Conservation (phyloP, 2,888 invertebrate species). For the Drosophila robusta region DNA sequence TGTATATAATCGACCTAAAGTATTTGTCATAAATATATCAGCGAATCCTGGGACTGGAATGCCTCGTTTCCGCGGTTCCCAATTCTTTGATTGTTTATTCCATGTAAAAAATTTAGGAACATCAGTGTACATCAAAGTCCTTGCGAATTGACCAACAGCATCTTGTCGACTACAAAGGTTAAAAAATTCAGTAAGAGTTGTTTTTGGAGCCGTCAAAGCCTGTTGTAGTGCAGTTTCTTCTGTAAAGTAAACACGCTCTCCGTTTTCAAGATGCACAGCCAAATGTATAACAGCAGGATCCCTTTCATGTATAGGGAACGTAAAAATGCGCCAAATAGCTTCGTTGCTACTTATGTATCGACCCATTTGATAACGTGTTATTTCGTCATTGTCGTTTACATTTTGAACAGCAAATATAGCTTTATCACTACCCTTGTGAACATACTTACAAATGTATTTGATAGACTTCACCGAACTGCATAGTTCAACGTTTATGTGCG, state of each 20-base stretch:
- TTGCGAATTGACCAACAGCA: too few relatives aligned
- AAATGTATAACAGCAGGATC: conserved; percentile 4
- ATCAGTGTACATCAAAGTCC: too few relatives aligned
- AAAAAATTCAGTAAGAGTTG: too few relatives aligned
- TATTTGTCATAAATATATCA: too few relatives aligned
- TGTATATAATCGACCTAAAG: too few relatives aligned
- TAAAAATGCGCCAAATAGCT: background rate
- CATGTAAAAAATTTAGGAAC: too few relatives aligned
- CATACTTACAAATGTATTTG: conserved; percentile 8
- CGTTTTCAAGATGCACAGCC: conserved; percentile 9
- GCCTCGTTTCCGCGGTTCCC: too few relatives aligned
- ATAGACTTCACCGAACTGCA: background rate
- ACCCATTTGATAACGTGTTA: background rate
- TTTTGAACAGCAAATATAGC: background rate
- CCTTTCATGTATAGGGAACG: background rate
- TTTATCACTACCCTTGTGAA: conserved; percentile 1
- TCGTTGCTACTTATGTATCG: background rate
- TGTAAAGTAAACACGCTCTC: conserved; percentile 4
- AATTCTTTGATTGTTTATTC: too few relatives aligned
- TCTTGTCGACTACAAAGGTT: too few relatives aligned
- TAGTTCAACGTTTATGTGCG: background rate
- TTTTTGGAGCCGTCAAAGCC: too few relatives aligned
- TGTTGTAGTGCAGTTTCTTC: too few relatives aligned
- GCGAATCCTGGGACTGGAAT: too few relatives aligned
- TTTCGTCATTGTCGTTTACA: background rate